phyloP scores from a whole-genome alignment of 2,113 vertebrate species.

The Calyptomena viridis region DNA sequence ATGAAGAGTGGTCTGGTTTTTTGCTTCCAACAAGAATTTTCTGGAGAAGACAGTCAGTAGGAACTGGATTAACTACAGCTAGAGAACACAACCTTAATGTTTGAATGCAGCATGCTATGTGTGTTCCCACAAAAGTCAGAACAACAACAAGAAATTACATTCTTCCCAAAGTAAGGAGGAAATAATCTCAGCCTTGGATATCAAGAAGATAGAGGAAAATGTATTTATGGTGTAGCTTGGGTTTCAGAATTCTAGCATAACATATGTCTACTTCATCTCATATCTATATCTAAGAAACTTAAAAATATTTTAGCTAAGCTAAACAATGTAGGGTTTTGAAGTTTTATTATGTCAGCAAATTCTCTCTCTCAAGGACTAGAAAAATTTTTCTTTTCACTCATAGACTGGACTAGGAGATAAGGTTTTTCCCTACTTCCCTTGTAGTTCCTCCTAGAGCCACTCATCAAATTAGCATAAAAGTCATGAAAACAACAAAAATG shows the following conservation, averaged over 20 bases:
- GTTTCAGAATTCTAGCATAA: not conserved
- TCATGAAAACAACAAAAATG: not conserved
- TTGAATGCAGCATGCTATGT: not conserved
- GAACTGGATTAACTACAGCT: not conserved
- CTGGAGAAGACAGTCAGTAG: not conserved
- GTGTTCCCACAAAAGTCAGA: not conserved
- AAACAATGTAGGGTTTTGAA: not conserved
- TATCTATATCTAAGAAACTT: not conserved
- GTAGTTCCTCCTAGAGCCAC: not conserved
- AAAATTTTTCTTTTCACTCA: not conserved
- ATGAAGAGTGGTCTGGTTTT: not conserved
- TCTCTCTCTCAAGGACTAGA: not conserved
- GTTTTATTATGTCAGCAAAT: not conserved
- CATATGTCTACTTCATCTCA: not conserved
- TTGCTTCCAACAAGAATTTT: not conserved
- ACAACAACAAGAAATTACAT: not conserved
- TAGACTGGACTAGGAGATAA: not conserved
- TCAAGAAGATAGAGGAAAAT: not conserved
- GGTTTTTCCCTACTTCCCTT: not conserved
- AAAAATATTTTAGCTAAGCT: not conserved
- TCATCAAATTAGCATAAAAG: not conserved
- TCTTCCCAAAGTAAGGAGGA: not conserved
- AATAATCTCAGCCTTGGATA: not conserved
- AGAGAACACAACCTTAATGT: not conserved
- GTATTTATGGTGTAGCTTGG: not conserved